These are phyloP conservation scores for Actinopyga echinites DNA, from an alignment of 53 echinoderm and acorn worm species.

Conservation along the genomic window DNA sequence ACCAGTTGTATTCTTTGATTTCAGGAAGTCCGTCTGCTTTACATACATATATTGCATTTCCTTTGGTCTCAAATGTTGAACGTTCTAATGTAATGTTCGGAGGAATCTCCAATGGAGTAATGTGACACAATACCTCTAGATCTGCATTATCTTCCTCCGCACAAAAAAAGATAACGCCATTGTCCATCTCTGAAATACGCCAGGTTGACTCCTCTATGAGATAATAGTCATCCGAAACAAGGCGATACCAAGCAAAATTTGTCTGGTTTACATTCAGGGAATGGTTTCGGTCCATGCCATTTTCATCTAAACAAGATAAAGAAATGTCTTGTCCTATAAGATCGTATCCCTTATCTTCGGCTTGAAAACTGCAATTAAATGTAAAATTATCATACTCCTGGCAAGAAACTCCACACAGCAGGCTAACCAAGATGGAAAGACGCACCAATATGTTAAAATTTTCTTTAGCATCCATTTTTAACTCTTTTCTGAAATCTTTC, in stretches of 20 bases:
- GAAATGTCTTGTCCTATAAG: too few relatives aligned
- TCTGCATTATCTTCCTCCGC: not conserved
- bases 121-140: not conserved
- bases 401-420: too few relatives aligned
- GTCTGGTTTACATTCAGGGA: too few relatives aligned
- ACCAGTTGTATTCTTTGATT: slow-evolving; percentile 55
- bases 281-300: too few relatives aligned
- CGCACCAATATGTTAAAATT: too few relatives aligned
- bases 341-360: too few relatives aligned
- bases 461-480: too few relatives aligned
- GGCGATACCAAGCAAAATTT: not conserved
- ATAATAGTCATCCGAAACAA: not conserved
- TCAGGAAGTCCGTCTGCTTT: slow-evolving; percentile 19
- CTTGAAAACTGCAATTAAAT: too few relatives aligned
- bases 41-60: slow-evolving; percentile 36
- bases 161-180: slow-evolving; percentile 3
- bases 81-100: not conserved
- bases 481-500: too few relatives aligned
- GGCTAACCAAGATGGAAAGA: too few relatives aligned
- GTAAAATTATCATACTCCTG: too few relatives aligned
- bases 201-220: not conserved
- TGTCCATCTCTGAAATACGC: not conserved
- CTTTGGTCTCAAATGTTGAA: not conserved
- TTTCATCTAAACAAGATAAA: too few relatives aligned
- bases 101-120: not conserved